These are phyloP conservation scores for Reinhardtius hippoglossoides DNA, from an alignment of 2,113 vertebrate genomes.

Conservation along the genomic window DNA sequence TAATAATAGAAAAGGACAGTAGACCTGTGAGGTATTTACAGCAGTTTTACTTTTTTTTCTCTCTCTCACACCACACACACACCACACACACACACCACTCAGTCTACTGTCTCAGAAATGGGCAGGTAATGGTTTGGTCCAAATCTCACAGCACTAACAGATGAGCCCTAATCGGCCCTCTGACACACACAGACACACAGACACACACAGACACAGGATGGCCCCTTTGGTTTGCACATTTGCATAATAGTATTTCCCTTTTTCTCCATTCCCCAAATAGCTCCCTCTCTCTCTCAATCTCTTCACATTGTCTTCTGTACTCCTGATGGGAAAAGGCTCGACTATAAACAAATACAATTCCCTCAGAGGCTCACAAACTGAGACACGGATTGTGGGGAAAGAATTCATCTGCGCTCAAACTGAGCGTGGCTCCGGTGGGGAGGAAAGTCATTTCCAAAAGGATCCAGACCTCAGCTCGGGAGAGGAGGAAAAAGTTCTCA, in stretches of 20 bases:
- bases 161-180: conserved; percentile 93
- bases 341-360: conserved; percentile 78
- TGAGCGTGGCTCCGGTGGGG: conserved; percentile 56
- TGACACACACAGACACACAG: conserved; percentile 32
- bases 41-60: background rate
- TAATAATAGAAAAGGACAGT: background rate
- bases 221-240: conserved; percentile 92
- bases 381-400: conserved; percentile 69
- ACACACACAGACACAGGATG: conserved; percentile 67
- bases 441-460: conserved; percentile 53
- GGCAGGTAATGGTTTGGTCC: conserved; percentile 93
- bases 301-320: conserved; percentile 64
- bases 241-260: conserved; percentile 98
- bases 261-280: conserved; percentile 71
- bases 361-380: conserved; percentile 70
- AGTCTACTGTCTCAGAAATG: conserved; percentile 58
- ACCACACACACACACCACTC: conserved; percentile 35
- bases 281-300: conserved; percentile 51
- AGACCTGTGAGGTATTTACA: background rate
- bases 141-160: conserved; percentile 98
- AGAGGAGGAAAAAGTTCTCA: too few relatives aligned
- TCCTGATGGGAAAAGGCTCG: conserved; percentile 74
- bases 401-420: conserved; percentile 73
- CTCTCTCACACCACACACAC: too few relatives aligned
- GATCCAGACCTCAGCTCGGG: too few relatives aligned